phyloP scores from a whole-genome alignment of 2,113 vertebrate species.

The Butorides virescens region DNA sequence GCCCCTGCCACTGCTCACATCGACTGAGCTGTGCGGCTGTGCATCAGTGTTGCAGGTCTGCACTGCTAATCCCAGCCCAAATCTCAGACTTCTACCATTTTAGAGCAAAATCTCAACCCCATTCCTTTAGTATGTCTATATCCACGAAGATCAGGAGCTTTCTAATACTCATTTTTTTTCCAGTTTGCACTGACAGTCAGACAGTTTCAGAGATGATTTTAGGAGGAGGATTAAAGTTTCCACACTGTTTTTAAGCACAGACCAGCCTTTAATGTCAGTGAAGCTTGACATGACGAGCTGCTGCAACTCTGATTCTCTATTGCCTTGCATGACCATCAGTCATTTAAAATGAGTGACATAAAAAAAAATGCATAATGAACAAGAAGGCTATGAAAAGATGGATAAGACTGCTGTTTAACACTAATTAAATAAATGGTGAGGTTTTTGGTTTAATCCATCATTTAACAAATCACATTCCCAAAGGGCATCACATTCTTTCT shows the following conservation, averaged over 20 bases:
- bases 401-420: background rate
- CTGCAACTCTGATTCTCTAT: background rate
- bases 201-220: background rate
- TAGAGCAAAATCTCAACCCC: background rate
- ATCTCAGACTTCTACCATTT: background rate
- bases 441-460: background rate
- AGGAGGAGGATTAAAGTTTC: background rate
- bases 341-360: background rate
- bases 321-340: background rate
- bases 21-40: background rate
- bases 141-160: background rate
- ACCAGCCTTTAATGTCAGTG: background rate
- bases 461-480: background rate
- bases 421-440: slow-evolving; percentile 9
- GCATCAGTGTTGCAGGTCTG: background rate
- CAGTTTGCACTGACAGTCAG: background rate
- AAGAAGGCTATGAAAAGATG: background rate
- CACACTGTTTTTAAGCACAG: background rate
- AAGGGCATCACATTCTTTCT: background rate
- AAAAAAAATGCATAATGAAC: background rate
- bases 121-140: background rate
- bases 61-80: background rate
- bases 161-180: background rate
- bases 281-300: background rate
- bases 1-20: rapidly evolving